Evolutionary conservation across 1,140 invertebrate species (phyloP).

Genomic region (Trichonephila inaurata): DNA sequence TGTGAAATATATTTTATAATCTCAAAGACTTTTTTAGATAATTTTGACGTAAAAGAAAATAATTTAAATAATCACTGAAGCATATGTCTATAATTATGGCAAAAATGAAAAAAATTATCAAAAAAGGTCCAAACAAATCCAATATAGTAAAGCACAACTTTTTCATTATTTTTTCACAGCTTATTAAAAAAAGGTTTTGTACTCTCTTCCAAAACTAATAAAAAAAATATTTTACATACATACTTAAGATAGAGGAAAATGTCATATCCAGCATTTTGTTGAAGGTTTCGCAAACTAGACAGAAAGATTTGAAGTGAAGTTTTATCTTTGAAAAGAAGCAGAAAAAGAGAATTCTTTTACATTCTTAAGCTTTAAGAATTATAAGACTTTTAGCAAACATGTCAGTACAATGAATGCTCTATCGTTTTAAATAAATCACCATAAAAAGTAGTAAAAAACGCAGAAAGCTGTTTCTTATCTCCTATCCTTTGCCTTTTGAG

Average conservation of each 20-base stretch:
- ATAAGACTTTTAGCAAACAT: background rate
- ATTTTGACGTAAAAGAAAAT: no score
- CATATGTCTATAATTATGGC: no score
- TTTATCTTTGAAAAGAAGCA: background rate
- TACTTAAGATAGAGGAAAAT: conserved; percentile 3
- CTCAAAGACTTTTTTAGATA: no score
- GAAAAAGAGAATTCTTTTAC: background rate
- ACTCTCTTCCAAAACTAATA: background rate
- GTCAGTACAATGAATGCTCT: background rate
- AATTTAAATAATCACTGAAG: no score
- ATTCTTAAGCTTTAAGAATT: background rate
- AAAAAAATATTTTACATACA: background rate
- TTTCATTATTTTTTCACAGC: no score
- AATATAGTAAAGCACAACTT: no score
- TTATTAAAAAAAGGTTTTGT: no score
- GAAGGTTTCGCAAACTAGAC: background rate
- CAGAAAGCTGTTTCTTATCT: background rate
- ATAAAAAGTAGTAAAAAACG: background rate
- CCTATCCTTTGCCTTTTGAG: background rate
- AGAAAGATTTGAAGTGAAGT: background rate
- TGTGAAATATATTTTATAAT: no score
- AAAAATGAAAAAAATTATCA: no score
- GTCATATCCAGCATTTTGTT: background rate
- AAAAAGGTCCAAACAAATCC: no score
- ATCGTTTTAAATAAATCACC: background rate